phyloP scores from a whole-genome alignment of 2,113 vertebrate genomes.

The Smithornis capensis region DNA sequence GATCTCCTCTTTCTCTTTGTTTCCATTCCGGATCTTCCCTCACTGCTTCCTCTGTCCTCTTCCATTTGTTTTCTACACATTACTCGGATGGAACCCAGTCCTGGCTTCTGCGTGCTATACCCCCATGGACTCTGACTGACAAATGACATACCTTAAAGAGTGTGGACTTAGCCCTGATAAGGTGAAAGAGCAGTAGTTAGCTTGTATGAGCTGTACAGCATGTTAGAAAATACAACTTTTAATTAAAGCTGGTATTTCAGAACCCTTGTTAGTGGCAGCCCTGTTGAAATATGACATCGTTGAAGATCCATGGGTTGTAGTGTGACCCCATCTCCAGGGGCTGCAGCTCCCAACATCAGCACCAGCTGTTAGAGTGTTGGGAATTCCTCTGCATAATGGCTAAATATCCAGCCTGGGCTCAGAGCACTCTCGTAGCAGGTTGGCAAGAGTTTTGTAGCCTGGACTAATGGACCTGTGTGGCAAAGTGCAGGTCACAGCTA shows the following conservation, averaged over 20 bases:
- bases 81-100: neutral
- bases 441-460: neutral
- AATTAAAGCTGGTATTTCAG: constrained; percentile 61
- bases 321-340: neutral
- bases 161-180: neutral
- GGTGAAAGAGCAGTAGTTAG: constrained; percentile 47
- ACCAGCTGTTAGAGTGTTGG: neutral
- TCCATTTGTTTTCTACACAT: neutral
- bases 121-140: neutral
- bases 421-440: neutral
- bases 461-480: neutral
- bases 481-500: neutral
- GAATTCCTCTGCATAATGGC: neutral
- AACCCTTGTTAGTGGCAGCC: constrained; percentile 48
- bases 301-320: neutral
- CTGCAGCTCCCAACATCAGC: neutral
- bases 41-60: neutral
- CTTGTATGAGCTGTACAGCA: neutral
- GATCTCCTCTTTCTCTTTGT: neutral
- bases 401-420: neutral
- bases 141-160: neutral
- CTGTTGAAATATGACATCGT: neutral
- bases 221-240: constrained; percentile 40
- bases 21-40: neutral
- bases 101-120: neutral